Percentiles rank a stretch among this genome's conserved stretches.
These are phyloP conservation scores for Poecilia latipinna DNA, from an alignment of 2,113 vertebrate genomes.

Conservation along the genomic window DNA sequence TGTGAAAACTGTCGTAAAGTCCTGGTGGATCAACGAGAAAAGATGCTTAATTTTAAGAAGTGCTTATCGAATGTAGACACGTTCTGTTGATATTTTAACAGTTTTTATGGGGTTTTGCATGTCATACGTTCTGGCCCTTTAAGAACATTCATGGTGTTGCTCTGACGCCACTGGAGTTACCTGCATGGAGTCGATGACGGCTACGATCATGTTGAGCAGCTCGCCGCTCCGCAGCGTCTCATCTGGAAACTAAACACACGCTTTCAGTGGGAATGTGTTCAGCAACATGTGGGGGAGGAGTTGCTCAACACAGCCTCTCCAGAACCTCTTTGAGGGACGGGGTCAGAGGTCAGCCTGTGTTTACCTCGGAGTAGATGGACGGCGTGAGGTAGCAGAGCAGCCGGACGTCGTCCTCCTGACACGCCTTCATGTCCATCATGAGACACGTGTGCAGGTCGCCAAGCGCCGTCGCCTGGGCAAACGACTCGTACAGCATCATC, in stretches of 20 bases:
- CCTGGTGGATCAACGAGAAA: too few species aligned
- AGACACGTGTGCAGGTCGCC: constrained; percentile 95
- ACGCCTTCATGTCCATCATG: constrained; percentile 99
- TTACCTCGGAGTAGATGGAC: constrained; percentile 84
- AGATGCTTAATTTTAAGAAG: too few species aligned
- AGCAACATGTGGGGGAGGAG: not conserved
- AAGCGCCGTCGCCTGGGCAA: constrained; percentile 94
- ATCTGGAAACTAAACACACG: constrained; percentile 87
- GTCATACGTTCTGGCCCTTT: too few species aligned
- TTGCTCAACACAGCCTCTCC: too few species aligned
- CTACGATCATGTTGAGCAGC: constrained; percentile 97
- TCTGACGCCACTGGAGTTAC: constrained; percentile 36
- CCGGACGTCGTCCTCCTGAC: constrained; percentile 93
- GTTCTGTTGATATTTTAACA: too few species aligned
- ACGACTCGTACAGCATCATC: constrained; percentile 96
- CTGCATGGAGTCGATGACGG: constrained; percentile 92
- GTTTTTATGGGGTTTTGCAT: too few species aligned
- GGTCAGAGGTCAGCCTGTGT: too few species aligned
- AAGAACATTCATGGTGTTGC: too few species aligned
- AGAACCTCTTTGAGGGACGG: too few species aligned
- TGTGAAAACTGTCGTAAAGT: too few species aligned
- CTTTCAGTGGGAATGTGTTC: not conserved
- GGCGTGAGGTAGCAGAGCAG: constrained; percentile 96
- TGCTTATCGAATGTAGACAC: too few species aligned
- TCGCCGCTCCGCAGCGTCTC: constrained; percentile 94